Conservation (phyloP, 2,888 invertebrate species). For the Metopia argyrocephala region DNA sequence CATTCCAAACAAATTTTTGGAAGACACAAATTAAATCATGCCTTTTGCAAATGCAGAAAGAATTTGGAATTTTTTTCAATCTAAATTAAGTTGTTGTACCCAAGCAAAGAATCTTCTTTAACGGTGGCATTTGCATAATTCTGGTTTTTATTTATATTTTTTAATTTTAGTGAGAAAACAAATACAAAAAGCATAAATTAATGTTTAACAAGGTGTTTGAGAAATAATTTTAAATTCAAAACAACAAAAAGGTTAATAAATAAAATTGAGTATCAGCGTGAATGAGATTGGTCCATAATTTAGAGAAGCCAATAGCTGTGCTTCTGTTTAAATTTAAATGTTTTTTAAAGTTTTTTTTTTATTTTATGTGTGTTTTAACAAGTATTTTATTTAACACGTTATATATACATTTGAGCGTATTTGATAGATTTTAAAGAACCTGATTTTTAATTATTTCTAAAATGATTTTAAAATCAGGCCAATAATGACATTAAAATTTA, state of each 20-base stretch:
- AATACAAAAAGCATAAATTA: conserved; percentile 40
- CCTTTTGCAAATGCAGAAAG: too few species aligned
- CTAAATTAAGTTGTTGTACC: conserved; percentile 24
- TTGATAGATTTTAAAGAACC: too few species aligned
- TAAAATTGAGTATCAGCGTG: background rate
- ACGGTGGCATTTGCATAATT: conserved; percentile 46
- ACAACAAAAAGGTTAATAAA: background rate
- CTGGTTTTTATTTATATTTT: too few species aligned
- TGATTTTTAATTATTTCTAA: too few species aligned
- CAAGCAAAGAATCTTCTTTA: conserved; percentile 26
- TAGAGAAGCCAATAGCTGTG: too few species aligned
- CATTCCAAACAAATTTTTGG: background rate
- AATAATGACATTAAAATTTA: too few species aligned
- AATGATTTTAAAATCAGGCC: too few species aligned
- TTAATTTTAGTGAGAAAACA: background rate
- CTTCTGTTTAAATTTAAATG: too few species aligned
- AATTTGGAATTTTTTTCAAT: conserved; percentile 14
- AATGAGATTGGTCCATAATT: conserved; percentile 5
- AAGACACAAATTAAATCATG: too few species aligned
- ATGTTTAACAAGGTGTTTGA: conserved; percentile 22
- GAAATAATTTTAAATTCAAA: conserved; percentile 8
- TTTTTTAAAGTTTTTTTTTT: background rate
- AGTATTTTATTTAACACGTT: conserved; percentile 14
- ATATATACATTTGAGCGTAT: background rate
- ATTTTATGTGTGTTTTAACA: background rate